These are phyloP conservation scores for Temnothorax longispinosus DNA, from an alignment of 1,140 invertebrate genomes.

Conservation along the genomic window DNA sequence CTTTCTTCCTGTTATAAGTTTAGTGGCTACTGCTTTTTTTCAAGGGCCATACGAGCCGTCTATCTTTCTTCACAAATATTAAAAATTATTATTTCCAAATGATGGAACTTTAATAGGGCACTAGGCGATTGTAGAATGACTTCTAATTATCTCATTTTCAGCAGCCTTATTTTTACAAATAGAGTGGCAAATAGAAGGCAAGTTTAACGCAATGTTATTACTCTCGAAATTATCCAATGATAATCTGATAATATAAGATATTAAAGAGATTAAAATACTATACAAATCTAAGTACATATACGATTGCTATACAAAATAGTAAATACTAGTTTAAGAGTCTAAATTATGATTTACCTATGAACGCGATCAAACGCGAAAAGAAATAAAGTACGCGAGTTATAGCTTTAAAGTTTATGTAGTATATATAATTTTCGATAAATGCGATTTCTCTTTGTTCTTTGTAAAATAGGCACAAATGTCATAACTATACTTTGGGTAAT, in stretches of 20 bases:
- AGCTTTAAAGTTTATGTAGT: background rate
- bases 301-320: background rate
- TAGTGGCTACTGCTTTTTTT: background rate
- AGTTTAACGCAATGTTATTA: conserved; percentile 27
- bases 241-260: background rate
- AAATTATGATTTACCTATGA: conserved; percentile 21
- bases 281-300: conserved; percentile 8
- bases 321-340: background rate
- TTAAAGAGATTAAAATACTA: conserved; percentile 27
- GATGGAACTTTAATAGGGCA: background rate
- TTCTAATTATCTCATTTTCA: conserved; percentile 19
- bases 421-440: conserved; percentile 24
- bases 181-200: conserved; percentile 27
- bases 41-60: background rate
- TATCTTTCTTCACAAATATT: background rate
- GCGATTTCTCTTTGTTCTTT: conserved; percentile 26
- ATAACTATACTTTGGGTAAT: conserved; percentile 41
- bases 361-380: conserved; percentile 6
- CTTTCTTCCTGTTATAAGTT: background rate
- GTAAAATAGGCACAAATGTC: conserved; percentile 44
- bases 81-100: conserved; percentile 13
- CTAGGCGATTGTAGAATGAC: background rate
- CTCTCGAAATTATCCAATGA: conserved; percentile 14
- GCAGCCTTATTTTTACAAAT: conserved; percentile 1
- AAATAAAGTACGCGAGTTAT: background rate